Base-by-base conservation (phyloP, 1,140 invertebrate species). In the Cylas formicarius region DNA sequence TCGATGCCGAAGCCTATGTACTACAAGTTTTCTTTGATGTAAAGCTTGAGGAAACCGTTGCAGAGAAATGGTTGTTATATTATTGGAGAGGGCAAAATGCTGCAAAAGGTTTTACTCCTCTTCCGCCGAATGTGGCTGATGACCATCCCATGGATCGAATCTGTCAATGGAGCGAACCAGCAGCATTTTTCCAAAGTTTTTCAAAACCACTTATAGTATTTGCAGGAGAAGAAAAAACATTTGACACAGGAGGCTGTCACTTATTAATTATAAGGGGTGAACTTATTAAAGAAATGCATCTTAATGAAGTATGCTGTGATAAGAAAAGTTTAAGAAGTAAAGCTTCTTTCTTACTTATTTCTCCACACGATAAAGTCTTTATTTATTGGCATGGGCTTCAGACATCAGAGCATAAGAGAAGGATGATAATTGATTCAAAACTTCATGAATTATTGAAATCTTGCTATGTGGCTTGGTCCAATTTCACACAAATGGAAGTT, bases 241-340 rank as follows among this genome's bases (percentile, higher is more conserved):
- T 55, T 29, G 20, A 52, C 44, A 13, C 11, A n/a, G 21, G 29
- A 23, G 16, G 8, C 10, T 33, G 36, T 3, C 49, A 48, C 32
- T 28, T 57, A 22, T 52, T 55, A 23, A 34, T 57, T 9, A 21
- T 49, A n/a, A 28, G 52, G 41, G 55, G 55, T 13, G 55, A 54
- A 34, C 19, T 55, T 11, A n/a, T 9, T 20, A 11, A 52, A 1
- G 55, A 57, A 44, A 34, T 55, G 16, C 55, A 57, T 50, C 45
- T 57, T 17, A 50, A 47, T 45, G 55, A 57, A 47, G 29, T 57
- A 13, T 41, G 39, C 14, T 46, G 44, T 33, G 22, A 43, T 7
- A 51, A 41, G 17, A 10, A 11, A 24, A 47, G 23, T 42, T 46
- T 57, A 13, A 44, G 55, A 11, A 57, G 48, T 24, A 50, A 44